Base-by-base conservation (phyloP, 2,113 vertebrate genomes). In the Brachyistius frenatus region DNA sequence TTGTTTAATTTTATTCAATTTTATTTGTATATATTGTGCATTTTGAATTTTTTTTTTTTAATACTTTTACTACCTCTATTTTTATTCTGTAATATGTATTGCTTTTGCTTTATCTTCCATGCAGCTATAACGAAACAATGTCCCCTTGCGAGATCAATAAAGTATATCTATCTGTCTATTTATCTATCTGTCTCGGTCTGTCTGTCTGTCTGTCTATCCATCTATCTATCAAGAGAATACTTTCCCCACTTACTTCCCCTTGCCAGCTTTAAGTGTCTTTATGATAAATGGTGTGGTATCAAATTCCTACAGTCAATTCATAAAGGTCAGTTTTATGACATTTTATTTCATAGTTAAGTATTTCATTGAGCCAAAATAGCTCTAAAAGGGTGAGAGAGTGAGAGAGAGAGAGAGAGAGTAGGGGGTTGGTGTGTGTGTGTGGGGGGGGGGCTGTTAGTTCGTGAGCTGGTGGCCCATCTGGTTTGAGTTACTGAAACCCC, bases 391-490 rank as follows among this genome's bases (percentile, higher is more conserved):
- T 14, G 32, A 52, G 67, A 50, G 46, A 58, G 13, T 57, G 41
- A 54, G 37, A 67, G 69, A 23, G 55, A 66, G 11, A 53, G 68
- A 5, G 32, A 66, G 79, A 0, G 39, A 47, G 70, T 23, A 23
- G 31, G 41, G 8, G 54, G 30, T 13, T 65, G 54, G 52, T 30
- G 32, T n/a, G n/a, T n/a, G n/a, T n/a, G n/a, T n/a, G n/a, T n/a
- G 3, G n/a, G 52, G n/a, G 23, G 30, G 7, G 50, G 7, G 36
- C 60, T 78, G 70, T 83, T 85, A 79, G 86, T 86, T 90, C 86
- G 83, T 85, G 86, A 93, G 87, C 91, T 90, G 91, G 89, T 92
- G 91, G 92, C 92, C 89, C 93, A 94, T 93, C 90, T 94, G 93
- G 85, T 93, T 92, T 76, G 58, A 84, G 83, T 93, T 91, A 88